Evolutionary conservation across 2,888 invertebrate genomes (phyloP).

Genomic region (Arrhopalites spinosus): DNA sequence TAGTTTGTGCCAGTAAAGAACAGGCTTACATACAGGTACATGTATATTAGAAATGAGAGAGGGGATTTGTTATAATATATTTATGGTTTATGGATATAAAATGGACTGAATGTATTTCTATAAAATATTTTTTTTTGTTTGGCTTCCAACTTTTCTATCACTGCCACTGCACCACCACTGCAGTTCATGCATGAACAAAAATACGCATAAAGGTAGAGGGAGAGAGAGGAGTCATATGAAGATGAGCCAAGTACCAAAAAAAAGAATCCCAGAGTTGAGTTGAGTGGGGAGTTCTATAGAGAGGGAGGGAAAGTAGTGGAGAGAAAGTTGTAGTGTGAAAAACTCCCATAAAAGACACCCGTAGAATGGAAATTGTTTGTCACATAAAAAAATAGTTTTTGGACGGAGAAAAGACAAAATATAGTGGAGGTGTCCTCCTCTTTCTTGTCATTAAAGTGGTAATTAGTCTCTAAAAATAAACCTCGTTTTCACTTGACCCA

Average conservation of each 20-base stretch:
- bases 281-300: neutral
- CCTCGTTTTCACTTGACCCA: constrained; percentile 16
- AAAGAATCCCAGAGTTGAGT: neutral
- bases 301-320: neutral
- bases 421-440: constrained; percentile 14
- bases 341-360: constrained; percentile 14
- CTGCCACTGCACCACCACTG: too few relatives aligned
- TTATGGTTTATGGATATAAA: too few relatives aligned
- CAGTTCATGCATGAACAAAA: too few relatives aligned
- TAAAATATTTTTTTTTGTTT: too few relatives aligned
- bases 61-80: too few relatives aligned
- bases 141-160: too few relatives aligned
- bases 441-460: constrained; percentile 41
- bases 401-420: constrained; percentile 8
- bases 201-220: too few relatives aligned
- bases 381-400: constrained; percentile 6
- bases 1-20: too few relatives aligned
- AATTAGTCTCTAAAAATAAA: constrained; percentile 46
- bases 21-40: too few relatives aligned
- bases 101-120: too few relatives aligned
- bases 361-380: neutral
- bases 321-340: constrained; percentile 3
- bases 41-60: too few relatives aligned
- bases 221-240: too few relatives aligned
- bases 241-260: neutral